Percentiles rank a stretch among this genome's conserved stretches.
Conservation (phyloP, 1,140 invertebrate species). For the Heliconius hewitsoni region DNA sequence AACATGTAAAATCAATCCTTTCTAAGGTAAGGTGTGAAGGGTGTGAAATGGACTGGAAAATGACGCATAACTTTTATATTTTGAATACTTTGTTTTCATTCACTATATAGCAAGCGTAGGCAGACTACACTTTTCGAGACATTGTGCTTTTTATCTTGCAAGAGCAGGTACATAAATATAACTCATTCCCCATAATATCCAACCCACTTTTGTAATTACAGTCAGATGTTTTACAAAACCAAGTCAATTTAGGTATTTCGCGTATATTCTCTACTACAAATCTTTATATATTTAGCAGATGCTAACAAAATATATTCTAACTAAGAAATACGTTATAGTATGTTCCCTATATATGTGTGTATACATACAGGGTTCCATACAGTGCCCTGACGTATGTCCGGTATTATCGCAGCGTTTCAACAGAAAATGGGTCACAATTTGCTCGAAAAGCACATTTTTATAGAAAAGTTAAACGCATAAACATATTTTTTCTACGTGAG, state of each 20-base stretch:
- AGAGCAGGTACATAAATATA: no score
- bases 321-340: no score
- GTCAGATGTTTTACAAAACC: no score
- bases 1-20: neutral
- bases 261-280: no score
- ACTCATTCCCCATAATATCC: no score
- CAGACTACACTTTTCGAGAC: no score
- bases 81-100: neutral
- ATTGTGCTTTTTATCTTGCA: no score
- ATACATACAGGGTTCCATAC: neutral
- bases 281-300: neutral
- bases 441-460: neutral
- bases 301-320: neutral
- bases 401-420: neutral
- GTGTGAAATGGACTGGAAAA: neutral
- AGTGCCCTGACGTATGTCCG: neutral
- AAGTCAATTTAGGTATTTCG: no score
- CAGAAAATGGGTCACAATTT: slow-evolving; percentile 7
- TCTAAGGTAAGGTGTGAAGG: neutral
- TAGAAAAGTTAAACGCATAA: neutral
- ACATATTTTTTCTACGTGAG: neutral
- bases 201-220: no score
- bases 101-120: no score
- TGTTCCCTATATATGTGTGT: no score
- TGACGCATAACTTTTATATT: neutral